Conservation (phyloP, 2,888 invertebrate genomes). For the Noctua comes region DNA sequence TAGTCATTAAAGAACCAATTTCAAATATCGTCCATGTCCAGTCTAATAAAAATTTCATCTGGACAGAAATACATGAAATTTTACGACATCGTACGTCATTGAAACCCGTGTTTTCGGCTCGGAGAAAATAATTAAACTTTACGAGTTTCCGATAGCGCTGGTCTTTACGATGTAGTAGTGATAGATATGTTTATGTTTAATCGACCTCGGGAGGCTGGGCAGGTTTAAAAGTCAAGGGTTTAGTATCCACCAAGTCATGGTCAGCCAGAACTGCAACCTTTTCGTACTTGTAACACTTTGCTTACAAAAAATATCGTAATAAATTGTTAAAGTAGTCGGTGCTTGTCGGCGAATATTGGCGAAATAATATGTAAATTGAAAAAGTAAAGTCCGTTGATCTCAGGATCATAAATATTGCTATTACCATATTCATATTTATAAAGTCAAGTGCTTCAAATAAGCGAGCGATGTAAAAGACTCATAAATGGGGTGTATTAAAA, state of each 20-base stretch:
- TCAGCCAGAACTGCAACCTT: constrained; percentile 25
- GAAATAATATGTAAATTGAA: constrained; percentile 8
- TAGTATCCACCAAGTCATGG: constrained; percentile 53
- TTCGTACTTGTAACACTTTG: constrained; percentile 39
- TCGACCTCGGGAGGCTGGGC: constrained; percentile 41
- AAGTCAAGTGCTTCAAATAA: constrained; percentile 4
- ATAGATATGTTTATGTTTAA: constrained; percentile 32
- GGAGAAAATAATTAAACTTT: constrained; percentile 51
- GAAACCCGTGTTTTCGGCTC: constrained; percentile 25
- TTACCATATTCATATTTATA: constrained; percentile 31
- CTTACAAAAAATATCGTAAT: not conserved
- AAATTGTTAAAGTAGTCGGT: not conserved
- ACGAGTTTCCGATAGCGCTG: constrained; percentile 55
- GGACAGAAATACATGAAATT: constrained; percentile 44
- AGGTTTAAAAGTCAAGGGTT: constrained; percentile 64
- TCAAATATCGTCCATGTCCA: constrained; percentile 14
- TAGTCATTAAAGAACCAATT: constrained; percentile 16
- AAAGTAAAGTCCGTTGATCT: constrained; percentile 24
- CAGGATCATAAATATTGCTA: constrained; percentile 29
- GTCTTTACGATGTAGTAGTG: constrained; percentile 49
- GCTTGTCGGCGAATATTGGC: constrained; percentile 2
- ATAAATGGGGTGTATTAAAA: not conserved
- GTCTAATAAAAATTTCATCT: constrained; percentile 50
- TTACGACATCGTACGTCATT: constrained; percentile 43
- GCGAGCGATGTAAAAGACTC: constrained; percentile 1